Conservation (phyloP, 2,113 vertebrate species). For the Thryonomys swinderianus region DNA sequence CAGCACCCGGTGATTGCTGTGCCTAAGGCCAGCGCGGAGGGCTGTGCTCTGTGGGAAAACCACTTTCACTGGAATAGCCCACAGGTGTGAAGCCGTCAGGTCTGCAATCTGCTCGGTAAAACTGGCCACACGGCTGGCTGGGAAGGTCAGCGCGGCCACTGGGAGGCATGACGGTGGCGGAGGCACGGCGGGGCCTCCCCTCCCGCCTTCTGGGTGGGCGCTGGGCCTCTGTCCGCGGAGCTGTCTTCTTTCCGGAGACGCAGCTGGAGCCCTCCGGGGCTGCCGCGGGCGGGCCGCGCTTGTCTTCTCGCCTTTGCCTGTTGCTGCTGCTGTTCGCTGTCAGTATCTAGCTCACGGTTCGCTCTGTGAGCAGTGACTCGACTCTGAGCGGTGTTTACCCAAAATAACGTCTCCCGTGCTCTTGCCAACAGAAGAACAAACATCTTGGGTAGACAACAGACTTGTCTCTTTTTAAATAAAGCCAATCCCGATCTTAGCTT, state of each 20-base stretch:
- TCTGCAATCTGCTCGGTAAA: background rate
- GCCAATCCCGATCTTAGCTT: background rate
- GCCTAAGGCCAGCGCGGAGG: background rate
- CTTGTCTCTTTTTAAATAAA: slow-evolving; percentile 51
- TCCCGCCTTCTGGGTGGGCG: background rate
- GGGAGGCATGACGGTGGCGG: background rate
- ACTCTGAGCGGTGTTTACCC: background rate
- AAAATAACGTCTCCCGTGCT: background rate
- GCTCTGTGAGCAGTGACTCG: background rate
- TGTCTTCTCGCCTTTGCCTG: background rate
- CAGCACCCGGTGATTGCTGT: background rate
- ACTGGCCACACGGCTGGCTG: background rate
- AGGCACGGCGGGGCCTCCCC: background rate
- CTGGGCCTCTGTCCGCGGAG: background rate
- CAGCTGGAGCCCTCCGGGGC: background rate
- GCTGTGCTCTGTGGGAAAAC: background rate
- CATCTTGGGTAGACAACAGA: background rate
- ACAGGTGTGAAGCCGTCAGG: background rate
- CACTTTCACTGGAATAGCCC: background rate
- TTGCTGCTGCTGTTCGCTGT: background rate
- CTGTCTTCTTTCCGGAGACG: background rate
- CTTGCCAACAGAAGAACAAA: background rate
- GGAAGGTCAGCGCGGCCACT: background rate
- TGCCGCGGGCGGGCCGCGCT: background rate
- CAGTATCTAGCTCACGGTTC: background rate